phyloP scores from a whole-genome alignment of 2,113 vertebrate genomes.

The Phrynosoma blainvillii region DNA sequence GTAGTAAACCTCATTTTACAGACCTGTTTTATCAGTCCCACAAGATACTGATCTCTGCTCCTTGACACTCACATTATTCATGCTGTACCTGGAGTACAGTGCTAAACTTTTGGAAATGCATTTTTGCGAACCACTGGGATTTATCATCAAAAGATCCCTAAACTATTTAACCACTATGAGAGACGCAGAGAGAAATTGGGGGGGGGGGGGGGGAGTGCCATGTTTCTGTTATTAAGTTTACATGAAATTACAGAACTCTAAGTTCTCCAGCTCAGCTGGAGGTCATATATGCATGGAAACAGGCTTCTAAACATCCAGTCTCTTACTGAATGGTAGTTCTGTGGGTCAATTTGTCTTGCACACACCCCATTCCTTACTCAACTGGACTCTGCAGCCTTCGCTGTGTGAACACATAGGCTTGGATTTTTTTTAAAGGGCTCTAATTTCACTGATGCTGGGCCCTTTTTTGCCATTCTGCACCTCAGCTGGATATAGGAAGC shows the following conservation, averaged over 20 bases:
- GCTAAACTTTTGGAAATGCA: background rate
- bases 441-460: too few relatives aligned
- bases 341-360: too few relatives aligned
- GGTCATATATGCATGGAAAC: background rate
- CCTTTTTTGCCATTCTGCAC: too few relatives aligned
- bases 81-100: background rate
- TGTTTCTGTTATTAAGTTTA: background rate
- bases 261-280: background rate
- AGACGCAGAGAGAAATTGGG: background rate
- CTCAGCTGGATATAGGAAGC: too few relatives aligned
- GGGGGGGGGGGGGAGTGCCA: background rate
- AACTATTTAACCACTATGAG: background rate
- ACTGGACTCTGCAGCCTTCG: too few relatives aligned
- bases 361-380: too few relatives aligned
- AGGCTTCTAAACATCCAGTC: background rate
- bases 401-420: too few relatives aligned
- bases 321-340: background rate
- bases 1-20: background rate
- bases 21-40: background rate
- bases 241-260: background rate
- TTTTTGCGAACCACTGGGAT: background rate
- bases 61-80: too few relatives aligned
- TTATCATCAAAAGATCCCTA: background rate
- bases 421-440: too few relatives aligned
- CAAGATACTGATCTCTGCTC: background rate